Evolutionary conservation across 2,113 vertebrate genomes (phyloP).

Genomic region (Propithecus coquereli): DNA sequence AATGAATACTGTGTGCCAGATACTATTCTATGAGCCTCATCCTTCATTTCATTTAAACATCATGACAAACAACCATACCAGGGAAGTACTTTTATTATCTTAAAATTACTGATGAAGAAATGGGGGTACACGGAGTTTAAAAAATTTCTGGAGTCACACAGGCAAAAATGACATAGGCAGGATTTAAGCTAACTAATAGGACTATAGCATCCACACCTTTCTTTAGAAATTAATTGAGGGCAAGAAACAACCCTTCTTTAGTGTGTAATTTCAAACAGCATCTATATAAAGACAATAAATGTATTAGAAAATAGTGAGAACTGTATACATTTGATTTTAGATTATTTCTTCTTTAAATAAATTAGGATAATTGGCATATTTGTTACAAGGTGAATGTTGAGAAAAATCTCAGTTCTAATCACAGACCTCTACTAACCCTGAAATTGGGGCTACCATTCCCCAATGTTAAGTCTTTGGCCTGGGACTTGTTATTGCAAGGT

Average conservation of each 20-base stretch:
- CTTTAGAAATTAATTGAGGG: neutral
- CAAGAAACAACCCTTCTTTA: neutral
- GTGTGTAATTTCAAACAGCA: neutral
- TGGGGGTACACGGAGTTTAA: neutral
- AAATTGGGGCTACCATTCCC: neutral
- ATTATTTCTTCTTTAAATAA: neutral
- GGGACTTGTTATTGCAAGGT: neutral
- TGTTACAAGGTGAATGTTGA: neutral
- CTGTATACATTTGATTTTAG: neutral
- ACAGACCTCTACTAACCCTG: neutral
- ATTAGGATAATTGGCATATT: neutral
- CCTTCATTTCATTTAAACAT: neutral
- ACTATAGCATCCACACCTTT: neutral
- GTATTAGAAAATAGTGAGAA: neutral
- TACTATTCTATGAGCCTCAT: neutral
- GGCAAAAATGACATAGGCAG: neutral
- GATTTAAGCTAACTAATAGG: neutral
- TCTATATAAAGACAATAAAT: neutral
- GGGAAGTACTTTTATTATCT: neutral
- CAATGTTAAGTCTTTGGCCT: neutral
- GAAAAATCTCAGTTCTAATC: neutral
- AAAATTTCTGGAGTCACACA: neutral
- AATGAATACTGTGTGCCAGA: neutral
- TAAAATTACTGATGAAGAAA: neutral
- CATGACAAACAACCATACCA: neutral